phyloP scores from a whole-genome alignment of 1,140 invertebrate genomes.

The Diachasma alloeum region DNA sequence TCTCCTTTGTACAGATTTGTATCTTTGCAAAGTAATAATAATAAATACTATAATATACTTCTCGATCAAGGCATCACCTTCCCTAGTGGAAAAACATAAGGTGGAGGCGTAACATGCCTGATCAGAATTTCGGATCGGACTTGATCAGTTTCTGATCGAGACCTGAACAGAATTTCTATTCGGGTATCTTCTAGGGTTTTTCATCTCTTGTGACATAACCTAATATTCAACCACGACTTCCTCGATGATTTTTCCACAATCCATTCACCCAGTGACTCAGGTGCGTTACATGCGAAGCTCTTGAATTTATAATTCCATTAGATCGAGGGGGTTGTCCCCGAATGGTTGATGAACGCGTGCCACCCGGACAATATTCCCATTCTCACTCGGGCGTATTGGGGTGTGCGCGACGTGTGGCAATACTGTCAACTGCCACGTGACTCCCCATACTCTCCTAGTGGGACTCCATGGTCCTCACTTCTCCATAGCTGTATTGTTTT shows the following conservation, averaged over 20 bases:
- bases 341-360: conserved; percentile 6
- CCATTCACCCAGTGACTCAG: conserved; percentile 45
- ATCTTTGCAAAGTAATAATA: no score
- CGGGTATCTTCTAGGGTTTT: no score
- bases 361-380: conserved; percentile 46
- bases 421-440: conserved; percentile 41
- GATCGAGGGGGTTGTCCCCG: conserved; percentile 19
- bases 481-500: conserved; percentile 39
- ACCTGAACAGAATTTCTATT: no score
- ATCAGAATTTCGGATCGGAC: no score
- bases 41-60: no score
- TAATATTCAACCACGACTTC: no score
- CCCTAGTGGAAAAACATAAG: no score
- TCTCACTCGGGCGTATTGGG: conserved; percentile 34
- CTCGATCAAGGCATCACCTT: no score
- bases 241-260: neutral
- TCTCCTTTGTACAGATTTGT: no score
- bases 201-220: no score
- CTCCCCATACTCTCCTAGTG: conserved; percentile 9
- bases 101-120: no score
- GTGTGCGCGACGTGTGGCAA: conserved; percentile 18
- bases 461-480: conserved; percentile 14
- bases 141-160: no score
- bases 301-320: conserved; percentile 62
- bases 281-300: conserved; percentile 45